Evolutionary conservation across 2,113 vertebrate genomes (phyloP), one percentile per base, ranked within the genome.

Genomic region (Siniperca chuatsi): DNA sequence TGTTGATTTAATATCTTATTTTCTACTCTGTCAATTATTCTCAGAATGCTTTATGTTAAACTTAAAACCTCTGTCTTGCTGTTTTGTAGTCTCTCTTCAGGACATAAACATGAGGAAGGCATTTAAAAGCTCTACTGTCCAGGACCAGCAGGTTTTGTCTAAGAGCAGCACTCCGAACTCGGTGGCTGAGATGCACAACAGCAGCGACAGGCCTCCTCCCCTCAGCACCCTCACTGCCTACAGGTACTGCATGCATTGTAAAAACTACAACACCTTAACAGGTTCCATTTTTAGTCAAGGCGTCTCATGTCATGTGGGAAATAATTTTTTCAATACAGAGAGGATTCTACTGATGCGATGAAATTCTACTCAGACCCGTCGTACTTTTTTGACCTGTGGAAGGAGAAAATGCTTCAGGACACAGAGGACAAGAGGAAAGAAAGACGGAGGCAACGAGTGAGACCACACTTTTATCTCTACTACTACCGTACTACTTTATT

Each of bases 301-400:
- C 0, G 0, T 73, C 42, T 64, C 21, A 58, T n/a, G 71, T 72
- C 20, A 61, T n/a, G 7, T 57, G 15, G 18, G 16, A 42, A 44
- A 68, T 15, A 16, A 5, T 11, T 75, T 9, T 48, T 85, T 86
- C 33, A n/a, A 93, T 87, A 16, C 79, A 99, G 98, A 93, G 98
- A 99, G 93, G 98, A 99, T 91, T 96, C 96, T 70, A 96, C 96
- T 60, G 98, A 99, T 7, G 98, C 97, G 9, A 95, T 99, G 92
- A 98, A 97, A 77, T 99, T 98, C 93, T 99, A 99, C 91, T 98
- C 98, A 0, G 97, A 99, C 94, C 98, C 98, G 6, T 98, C 98
- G 0, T 99, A 99, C 94, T 99, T 99, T 94, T 99, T 99, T 92
- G 97, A 99, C 91, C 95, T 99, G 84, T 99, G 98, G 98, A 99